Conservation (phyloP, 1,140 invertebrate species). For the Adoxophyes honmai region DNA sequence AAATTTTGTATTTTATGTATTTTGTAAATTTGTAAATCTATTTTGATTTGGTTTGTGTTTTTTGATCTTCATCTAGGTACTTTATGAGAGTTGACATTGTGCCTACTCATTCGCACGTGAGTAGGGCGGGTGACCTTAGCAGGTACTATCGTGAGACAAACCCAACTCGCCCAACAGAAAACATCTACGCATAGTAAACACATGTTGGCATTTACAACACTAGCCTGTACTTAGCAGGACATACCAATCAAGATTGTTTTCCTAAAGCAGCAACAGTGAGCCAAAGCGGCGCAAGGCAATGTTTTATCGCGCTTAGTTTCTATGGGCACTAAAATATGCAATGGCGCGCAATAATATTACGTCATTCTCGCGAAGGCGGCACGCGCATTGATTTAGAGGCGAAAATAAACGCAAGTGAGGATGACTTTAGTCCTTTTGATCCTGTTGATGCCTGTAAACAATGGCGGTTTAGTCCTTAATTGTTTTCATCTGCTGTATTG, state of each 20-base stretch:
- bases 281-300: slow-evolving; percentile 4
- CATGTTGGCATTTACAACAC: slow-evolving; percentile 5
- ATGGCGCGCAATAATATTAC: slow-evolving; percentile 50
- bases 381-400: slow-evolving; percentile 3
- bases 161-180: neutral
- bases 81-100: slow-evolving; percentile 7
- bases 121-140: neutral
- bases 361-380: slow-evolving; percentile 32
- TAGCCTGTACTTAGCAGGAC: neutral
- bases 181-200: neutral
- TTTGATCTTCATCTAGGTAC: no score
- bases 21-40: no score
- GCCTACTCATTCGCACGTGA: slow-evolving; percentile 6
- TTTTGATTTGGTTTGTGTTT: no score
- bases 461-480: slow-evolving; percentile 14
- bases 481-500: slow-evolving; percentile 3
- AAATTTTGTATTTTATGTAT: no score
- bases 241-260: slow-evolving; percentile 4
- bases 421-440: neutral
- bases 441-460: slow-evolving; percentile 1
- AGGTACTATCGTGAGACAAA: no score
- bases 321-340: slow-evolving; percentile 41
- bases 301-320: slow-evolving; percentile 24
- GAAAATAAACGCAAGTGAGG: neutral
- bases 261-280: slow-evolving; percentile 5